Evolutionary conservation across 2,888 invertebrate genomes (phyloP).

Genomic region (Diaperis boleti): DNA sequence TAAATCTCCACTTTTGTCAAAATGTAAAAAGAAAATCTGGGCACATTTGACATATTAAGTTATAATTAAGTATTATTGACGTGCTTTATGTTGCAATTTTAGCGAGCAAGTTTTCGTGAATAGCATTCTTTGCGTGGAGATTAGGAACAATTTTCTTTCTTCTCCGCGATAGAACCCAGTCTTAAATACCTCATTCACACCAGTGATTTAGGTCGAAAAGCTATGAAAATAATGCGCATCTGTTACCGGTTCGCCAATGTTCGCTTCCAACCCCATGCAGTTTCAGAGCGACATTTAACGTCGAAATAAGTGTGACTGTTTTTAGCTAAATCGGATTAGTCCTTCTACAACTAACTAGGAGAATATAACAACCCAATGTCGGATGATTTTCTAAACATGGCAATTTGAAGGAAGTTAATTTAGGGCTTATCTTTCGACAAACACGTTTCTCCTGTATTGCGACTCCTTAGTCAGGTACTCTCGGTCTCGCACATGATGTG

Average conservation of each 20-base stretch:
- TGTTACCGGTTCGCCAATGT: conserved; percentile 51
- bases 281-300: conserved; percentile 46
- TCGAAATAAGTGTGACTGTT: conserved; percentile 48
- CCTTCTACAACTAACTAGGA: conserved; percentile 38
- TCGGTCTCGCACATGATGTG: conserved; percentile 56
- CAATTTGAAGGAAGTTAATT: conserved; percentile 63
- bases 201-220: conserved; percentile 37
- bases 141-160: conserved; percentile 12
- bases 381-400: conserved; percentile 63
- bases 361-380: conserved; percentile 51
- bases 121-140: background rate
- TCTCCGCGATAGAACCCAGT: conserved; percentile 13
- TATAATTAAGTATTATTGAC: too few species aligned
- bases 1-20: conserved; percentile 11
- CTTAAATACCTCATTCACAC: conserved; percentile 25
- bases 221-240: conserved; percentile 54
- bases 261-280: conserved; percentile 42
- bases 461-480: conserved; percentile 56
- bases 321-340: conserved; percentile 50
- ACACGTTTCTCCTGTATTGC: conserved; percentile 57
- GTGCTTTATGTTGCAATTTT: background rate
- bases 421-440: conserved; percentile 63
- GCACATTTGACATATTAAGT: conserved; percentile 34
- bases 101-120: background rate
- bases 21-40: conserved; percentile 23